Conservation (phyloP, 2,113 vertebrate species). For the Brachyhypopomus gauderio region DNA sequence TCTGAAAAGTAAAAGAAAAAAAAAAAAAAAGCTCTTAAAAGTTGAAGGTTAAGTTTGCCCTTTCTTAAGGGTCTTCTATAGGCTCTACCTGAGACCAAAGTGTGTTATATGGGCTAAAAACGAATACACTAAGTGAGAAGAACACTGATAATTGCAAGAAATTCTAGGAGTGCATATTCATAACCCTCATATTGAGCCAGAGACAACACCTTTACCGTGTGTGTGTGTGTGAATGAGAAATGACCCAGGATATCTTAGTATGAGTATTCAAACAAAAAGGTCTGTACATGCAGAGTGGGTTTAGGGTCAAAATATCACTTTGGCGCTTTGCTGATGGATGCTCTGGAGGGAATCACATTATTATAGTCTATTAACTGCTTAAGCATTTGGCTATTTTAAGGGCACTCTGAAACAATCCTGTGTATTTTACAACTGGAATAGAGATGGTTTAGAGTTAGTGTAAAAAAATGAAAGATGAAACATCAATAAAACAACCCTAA, state of each 20-base stretch:
- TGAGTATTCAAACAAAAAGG: no score
- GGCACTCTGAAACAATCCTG: slow-evolving; percentile 50
- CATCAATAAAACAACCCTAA: slow-evolving; percentile 57
- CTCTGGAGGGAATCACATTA: slow-evolving; percentile 18
- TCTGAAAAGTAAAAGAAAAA: not conserved
- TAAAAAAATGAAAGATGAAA: slow-evolving; percentile 71
- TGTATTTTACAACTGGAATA: slow-evolving; percentile 62
- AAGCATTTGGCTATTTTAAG: slow-evolving; percentile 63
- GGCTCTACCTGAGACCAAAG: slow-evolving; percentile 36
- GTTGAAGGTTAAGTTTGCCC: not conserved
- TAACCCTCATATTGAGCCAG: no score
- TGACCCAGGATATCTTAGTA: no score
- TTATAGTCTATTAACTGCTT: slow-evolving; percentile 52
- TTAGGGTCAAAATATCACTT: no score
- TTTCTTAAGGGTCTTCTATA: not conserved
- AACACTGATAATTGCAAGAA: no score
- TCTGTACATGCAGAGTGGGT: not conserved
- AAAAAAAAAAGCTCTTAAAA: not conserved
- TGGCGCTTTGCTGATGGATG: not conserved
- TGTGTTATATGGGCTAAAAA: slow-evolving; percentile 5
- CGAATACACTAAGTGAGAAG: not conserved
- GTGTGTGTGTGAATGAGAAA: no score
- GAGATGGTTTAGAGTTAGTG: slow-evolving; percentile 65
- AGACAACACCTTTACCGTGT: no score
- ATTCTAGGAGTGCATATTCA: no score